Evolutionary conservation across 2,888 invertebrate species (phyloP), one percentile per base, ranked within the genome.

Genomic region (Gymnoscelis rufifasciata): DNA sequence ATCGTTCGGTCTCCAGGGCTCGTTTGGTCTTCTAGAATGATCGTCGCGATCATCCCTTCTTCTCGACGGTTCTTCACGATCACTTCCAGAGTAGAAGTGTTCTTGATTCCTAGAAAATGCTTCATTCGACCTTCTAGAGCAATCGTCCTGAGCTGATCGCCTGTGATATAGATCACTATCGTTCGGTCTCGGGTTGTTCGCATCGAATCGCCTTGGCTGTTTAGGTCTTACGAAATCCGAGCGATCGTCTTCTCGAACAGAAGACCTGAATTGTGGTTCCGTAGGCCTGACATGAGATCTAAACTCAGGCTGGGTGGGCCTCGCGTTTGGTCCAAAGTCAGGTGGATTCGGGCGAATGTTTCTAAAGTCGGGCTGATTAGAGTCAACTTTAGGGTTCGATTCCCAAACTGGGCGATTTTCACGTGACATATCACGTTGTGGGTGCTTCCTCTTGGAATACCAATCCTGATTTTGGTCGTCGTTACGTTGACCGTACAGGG

Each of bases 261-360:
- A 15, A 4, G 35, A 35, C 35, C 35, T 15, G 19, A 47, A 43
- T 11, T 48, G 27, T 6, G 39, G 43, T 35, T 35, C 19, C 5
- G 19, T 35, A 15, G 35, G 19, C 19, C 35, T 19, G 35, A 19
- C 35, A 35, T 35, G 3, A 6, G 26, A 3, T 8, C 8, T 26
- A 8, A 26, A 26, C 7, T 26, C 26, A 2, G 26, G 26, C 11
- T 36, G 19, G 19, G 2, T 29, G 4, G 33, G 19, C 26, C 40
- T 36, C 1, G 19, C 1, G 35, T 2, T 35, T 3, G 47, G 11
- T 10, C 38, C 15, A 42, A 35, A 47, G 24, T 38, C 42, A 29
- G 47, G 38, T 33, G 33, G 28, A 12, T 4, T 28, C 7, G 41
- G 36, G n/a, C 15, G 19, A 11, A 19, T 15, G 7, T 35, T 30